Conservation (phyloP, 2,888 invertebrate species). For the Slavum lentiscoides region DNA sequence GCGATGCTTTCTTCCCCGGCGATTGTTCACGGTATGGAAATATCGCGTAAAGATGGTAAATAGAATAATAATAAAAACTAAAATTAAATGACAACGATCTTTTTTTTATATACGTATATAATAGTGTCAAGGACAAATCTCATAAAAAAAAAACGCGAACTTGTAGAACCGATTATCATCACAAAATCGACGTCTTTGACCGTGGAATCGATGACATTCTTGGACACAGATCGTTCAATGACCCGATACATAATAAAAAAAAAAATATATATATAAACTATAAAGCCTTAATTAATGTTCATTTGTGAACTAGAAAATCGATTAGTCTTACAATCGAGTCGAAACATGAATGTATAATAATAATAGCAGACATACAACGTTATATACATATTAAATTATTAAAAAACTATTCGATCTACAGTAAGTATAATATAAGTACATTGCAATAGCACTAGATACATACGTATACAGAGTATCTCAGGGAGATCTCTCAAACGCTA, state of each 20-base stretch:
- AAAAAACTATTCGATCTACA: background rate
- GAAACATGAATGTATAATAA: slow-evolving; percentile 23
- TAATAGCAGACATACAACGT: background rate
- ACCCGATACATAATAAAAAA: slow-evolving; percentile 22
- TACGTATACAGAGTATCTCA: background rate
- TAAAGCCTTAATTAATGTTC: slow-evolving; percentile 42
- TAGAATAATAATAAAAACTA: background rate
- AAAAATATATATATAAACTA: slow-evolving; percentile 18
- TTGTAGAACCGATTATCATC: slow-evolving; percentile 43
- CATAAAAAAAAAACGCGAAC: background rate
- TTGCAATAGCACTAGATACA: background rate
- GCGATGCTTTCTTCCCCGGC: slow-evolving; percentile 18
- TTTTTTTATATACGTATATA: background rate
- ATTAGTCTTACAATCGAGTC: slow-evolving; percentile 38
- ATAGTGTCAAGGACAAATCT: slow-evolving; percentile 40
- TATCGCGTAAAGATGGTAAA: slow-evolving; percentile 14
- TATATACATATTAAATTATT: background rate
- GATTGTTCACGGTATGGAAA: slow-evolving; percentile 46
- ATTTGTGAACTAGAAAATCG: slow-evolving; percentile 48
- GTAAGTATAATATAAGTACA: background rate
- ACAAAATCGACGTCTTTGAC: slow-evolving; percentile 48
- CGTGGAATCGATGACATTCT: slow-evolving; percentile 51
- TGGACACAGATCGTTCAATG: slow-evolving; percentile 49
- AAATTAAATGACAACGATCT: slow-evolving; percentile 39
- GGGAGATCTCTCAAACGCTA: no score